Conservation (phyloP, 2,888 invertebrate species). For the Bellardia pandia region DNA sequence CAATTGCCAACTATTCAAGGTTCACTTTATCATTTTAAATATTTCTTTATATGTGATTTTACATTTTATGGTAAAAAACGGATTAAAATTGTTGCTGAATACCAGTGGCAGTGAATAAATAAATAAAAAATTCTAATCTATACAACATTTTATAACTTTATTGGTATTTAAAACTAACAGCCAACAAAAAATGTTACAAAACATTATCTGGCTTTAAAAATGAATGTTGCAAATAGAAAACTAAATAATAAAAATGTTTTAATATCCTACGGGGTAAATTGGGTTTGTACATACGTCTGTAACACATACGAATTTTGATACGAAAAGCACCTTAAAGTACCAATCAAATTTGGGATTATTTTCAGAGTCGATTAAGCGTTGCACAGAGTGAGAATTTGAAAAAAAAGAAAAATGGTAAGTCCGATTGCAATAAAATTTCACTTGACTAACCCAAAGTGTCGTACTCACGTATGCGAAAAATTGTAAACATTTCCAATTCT, state of each 20-base stretch:
- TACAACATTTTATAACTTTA: constrained; percentile 22
- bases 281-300: too few species aligned
- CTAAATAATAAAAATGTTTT: not conserved
- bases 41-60: not conserved
- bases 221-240: not conserved
- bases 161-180: constrained; percentile 11
- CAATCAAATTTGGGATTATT: too few species aligned
- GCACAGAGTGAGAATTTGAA: too few species aligned
- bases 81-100: constrained; percentile 17
- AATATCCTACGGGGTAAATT: too few species aligned
- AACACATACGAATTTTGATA: too few species aligned
- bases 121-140: constrained; percentile 30
- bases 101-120: not conserved
- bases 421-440: too few species aligned
- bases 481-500: too few species aligned
- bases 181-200: not conserved
- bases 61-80: constrained; percentile 16
- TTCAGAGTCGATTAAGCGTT: too few species aligned
- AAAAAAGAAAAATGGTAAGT: too few species aligned
- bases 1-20: constrained; percentile 29
- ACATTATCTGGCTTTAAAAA: not conserved
- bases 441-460: too few species aligned
- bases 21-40: not conserved
- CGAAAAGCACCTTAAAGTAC: too few species aligned
- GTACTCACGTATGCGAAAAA: too few species aligned